Conservation (phyloP, 2,888 invertebrate genomes). For the Eupsilia transversa region DNA sequence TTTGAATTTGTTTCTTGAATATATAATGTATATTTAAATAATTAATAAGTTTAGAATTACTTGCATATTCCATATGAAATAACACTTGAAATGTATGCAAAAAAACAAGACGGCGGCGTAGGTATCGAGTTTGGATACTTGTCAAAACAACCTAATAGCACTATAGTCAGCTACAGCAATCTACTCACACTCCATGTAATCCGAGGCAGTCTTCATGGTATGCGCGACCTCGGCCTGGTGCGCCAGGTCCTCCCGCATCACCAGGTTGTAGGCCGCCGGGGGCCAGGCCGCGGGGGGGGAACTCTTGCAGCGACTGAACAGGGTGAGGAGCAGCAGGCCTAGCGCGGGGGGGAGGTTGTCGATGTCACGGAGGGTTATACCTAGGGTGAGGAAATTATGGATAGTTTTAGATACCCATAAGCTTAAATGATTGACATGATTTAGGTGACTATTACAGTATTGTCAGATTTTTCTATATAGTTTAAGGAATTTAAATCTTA, state of each 20-base stretch:
- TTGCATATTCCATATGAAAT: no score
- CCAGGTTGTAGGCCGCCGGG: conserved; percentile 92
- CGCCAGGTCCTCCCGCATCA: conserved; percentile 93
- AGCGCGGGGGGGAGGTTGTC: conserved; percentile 93
- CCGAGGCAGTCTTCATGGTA: conserved; percentile 72
- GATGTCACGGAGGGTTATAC: conserved; percentile 92
- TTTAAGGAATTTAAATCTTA: background rate
- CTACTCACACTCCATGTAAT: conserved; percentile 83
- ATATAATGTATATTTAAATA: no score
- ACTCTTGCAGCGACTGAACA: conserved; percentile 92
- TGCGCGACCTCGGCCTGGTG: conserved; percentile 84
- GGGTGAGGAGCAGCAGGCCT: conserved; percentile 91
- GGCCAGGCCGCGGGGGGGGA: conserved; percentile 94
- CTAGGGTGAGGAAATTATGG: conserved; percentile 74
- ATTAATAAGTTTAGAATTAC: no score
- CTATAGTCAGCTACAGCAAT: no score
- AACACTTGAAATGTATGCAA: no score
- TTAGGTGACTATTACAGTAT: no score
- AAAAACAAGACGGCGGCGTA: no score
- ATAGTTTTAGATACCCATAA: background rate
- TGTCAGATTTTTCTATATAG: background rate
- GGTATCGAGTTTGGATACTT: no score
- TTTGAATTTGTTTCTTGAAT: no score
- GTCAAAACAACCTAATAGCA: no score
- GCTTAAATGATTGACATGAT: background rate